phyloP scores from a whole-genome alignment of 2,113 vertebrate species.

The Odontophorus gujanensis region DNA sequence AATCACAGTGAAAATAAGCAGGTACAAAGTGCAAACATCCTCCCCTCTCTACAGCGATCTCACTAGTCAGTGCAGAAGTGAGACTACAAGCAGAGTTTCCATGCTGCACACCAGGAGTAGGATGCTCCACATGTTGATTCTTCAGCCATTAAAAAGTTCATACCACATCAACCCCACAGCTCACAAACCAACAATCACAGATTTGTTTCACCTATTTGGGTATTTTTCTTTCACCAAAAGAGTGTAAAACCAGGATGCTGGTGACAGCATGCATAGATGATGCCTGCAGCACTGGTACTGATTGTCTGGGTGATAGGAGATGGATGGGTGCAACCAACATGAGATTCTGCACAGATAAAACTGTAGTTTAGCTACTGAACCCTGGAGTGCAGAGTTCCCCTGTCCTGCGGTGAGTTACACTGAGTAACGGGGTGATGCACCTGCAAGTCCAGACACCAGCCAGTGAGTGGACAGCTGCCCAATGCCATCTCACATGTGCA shows the following conservation, averaged over 20 bases:
- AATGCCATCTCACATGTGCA: neutral
- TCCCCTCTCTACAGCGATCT: neutral
- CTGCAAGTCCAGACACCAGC: neutral
- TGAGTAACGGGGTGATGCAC: neutral
- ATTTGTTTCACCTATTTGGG: neutral
- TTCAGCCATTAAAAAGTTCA: neutral
- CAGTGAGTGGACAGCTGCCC: neutral
- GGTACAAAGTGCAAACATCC: neutral
- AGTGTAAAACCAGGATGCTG: neutral
- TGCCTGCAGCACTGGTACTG: neutral
- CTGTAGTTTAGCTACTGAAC: neutral
- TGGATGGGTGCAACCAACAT: neutral
- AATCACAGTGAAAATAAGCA: neutral
- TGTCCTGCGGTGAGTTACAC: neutral
- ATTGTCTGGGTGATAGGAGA: neutral
- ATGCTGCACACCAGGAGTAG: neutral
- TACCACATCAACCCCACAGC: neutral
- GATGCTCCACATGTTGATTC: neutral
- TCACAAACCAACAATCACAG: neutral
- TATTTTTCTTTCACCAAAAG: neutral
- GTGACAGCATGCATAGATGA: neutral
- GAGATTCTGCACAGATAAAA: neutral
- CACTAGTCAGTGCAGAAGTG: rapidly evolving
- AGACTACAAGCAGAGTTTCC: too few species aligned
- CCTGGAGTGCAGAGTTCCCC: neutral